phyloP scores from a whole-genome alignment of 1,140 invertebrate genomes.

The Ooceraea biroi region DNA sequence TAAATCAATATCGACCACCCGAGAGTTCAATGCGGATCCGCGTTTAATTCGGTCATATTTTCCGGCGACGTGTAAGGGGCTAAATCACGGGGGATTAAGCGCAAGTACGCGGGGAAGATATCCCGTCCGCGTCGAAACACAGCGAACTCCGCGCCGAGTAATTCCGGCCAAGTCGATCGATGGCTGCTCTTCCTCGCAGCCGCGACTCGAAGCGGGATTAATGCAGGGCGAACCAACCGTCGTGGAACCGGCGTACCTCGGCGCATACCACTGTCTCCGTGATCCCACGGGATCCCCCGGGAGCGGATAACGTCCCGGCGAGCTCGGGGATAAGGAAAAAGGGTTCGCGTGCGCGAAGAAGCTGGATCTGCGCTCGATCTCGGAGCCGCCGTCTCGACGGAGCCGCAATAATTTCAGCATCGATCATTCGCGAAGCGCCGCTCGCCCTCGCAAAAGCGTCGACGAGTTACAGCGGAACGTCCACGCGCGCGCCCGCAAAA shows the following conservation, averaged over 20 bases:
- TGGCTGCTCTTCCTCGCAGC: neutral
- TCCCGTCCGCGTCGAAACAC: constrained; percentile 26
- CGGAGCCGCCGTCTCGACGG: constrained; percentile 42
- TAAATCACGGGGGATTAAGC: constrained; percentile 44
- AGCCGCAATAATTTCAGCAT: constrained; percentile 78
- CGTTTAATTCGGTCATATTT: constrained; percentile 42
- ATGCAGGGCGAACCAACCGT: neutral
- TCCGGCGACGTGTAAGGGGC: neutral
- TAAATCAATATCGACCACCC: constrained; percentile 24
- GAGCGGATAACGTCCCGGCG: constrained; percentile 40
- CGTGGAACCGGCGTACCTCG: constrained; percentile 27
- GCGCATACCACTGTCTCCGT: constrained; percentile 30
- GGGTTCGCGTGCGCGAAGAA: constrained; percentile 26
- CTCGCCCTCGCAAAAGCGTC: constrained; percentile 72
- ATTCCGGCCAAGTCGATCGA: constrained; percentile 43
- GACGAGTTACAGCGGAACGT: constrained; percentile 61
- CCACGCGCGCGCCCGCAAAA: constrained; percentile 65
- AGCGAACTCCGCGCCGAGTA: neutral
- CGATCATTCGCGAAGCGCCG: constrained; percentile 75
- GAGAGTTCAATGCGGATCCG: constrained; percentile 30
- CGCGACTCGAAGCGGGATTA: constrained; percentile 15
- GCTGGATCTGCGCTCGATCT: constrained; percentile 34
- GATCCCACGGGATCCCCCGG: constrained; percentile 40
- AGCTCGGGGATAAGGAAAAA: constrained; percentile 16
- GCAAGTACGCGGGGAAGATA: constrained; percentile 30